phyloP scores from a whole-genome alignment of 2,113 vertebrate genomes.

The Sisor rabdophorus region DNA sequence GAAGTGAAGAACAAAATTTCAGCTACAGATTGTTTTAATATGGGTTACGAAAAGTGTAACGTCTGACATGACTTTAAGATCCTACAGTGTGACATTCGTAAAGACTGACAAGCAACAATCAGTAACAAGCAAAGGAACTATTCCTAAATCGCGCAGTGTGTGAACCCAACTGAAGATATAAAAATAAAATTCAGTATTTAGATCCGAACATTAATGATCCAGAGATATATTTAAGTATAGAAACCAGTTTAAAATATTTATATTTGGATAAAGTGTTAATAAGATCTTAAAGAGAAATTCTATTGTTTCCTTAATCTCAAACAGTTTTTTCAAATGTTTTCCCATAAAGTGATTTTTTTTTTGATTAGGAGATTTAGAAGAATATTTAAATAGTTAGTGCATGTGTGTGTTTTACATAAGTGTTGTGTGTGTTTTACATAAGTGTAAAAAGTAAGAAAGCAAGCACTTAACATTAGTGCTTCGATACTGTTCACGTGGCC shows the following conservation, averaged over 20 bases:
- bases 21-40: too few relatives aligned
- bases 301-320: neutral
- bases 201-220: neutral
- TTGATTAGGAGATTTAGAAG: neutral
- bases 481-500: constrained; percentile 58
- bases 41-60: too few relatives aligned
- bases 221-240: neutral
- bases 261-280: neutral
- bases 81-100: too few relatives aligned
- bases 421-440: constrained; percentile 5
- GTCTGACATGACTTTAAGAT: too few relatives aligned
- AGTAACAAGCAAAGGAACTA: too few relatives aligned
- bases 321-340: neutral
- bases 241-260: neutral
- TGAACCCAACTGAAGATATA: neutral
- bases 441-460: neutral
- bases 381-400: neutral
- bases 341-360: too few relatives aligned
- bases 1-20: too few relatives aligned
- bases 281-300: neutral
- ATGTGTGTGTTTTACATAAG: constrained; percentile 19
- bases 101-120: too few relatives aligned
- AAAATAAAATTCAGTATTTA: neutral
- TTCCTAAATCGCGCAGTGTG: too few relatives aligned
- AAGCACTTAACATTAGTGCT: constrained; percentile 29